These are phyloP conservation scores for Drosophila kuntzei DNA, from an alignment of 2,888 invertebrate species.

Conservation along the genomic window DNA sequence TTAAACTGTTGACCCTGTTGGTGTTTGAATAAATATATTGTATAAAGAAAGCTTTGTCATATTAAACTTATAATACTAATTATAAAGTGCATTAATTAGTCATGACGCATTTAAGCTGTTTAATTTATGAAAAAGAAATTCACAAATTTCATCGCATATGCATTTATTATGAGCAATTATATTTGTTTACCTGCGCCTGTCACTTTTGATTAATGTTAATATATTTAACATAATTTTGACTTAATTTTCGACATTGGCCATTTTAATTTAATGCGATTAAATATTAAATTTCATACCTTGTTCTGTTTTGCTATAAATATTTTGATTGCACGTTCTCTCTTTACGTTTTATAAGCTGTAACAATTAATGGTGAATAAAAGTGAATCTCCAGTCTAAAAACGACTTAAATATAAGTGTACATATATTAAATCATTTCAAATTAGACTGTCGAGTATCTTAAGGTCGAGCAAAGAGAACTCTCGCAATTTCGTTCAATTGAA, in stretches of 20 bases:
- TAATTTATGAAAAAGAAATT: slow-evolving; percentile 31
- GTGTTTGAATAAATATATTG: slow-evolving; percentile 28
- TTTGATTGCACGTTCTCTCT: background rate
- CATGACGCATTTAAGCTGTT: slow-evolving; percentile 49
- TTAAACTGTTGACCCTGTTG: slow-evolving; percentile 25
- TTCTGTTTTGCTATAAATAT: background rate
- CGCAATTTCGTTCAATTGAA: background rate
- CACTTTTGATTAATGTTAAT: slow-evolving; percentile 44
- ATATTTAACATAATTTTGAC: slow-evolving; percentile 31
- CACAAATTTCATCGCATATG: slow-evolving; percentile 25
- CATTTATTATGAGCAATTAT: slow-evolving; percentile 47
- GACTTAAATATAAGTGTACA: background rate
- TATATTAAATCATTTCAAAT: background rate
- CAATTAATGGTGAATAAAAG: no score
- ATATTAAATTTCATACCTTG: slow-evolving; percentile 12
- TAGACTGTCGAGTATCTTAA: background rate
- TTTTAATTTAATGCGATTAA: slow-evolving; percentile 29
- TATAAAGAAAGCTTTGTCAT: slow-evolving; percentile 25
- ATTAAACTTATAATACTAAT: slow-evolving; percentile 59
- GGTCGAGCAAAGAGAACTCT: background rate
- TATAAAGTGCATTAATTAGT: slow-evolving; percentile 73
- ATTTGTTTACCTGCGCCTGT: slow-evolving; percentile 31
- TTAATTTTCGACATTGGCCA: slow-evolving; percentile 13
- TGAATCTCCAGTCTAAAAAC: no score
- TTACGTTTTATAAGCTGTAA: background rate